Percentiles rank a stretch among this genome's conserved stretches.
phyloP scores from a whole-genome alignment of 2,797 vertebrate genomes.

The Oreonectes daqikongensis region DNA sequence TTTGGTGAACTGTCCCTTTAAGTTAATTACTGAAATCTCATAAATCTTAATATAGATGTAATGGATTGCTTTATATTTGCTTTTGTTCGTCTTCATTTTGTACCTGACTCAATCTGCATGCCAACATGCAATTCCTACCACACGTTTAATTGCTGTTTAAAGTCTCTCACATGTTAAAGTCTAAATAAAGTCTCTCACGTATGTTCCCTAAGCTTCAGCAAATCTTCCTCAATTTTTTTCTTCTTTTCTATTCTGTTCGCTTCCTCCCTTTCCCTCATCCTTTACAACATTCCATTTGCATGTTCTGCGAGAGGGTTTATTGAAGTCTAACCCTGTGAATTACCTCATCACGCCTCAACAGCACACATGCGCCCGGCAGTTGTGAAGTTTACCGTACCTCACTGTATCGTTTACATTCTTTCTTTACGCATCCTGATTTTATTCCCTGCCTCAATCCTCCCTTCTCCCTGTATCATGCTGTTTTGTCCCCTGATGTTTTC shows the following conservation, averaged over 20 bases:
- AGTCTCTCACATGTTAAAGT: neutral
- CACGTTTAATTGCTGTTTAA: neutral
- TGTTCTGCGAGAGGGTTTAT: conserved; percentile 66
- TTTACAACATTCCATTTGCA: conserved; percentile 57
- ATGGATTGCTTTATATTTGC: neutral
- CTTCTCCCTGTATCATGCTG: neutral
- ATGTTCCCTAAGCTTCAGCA: neutral
- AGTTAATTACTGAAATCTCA: no score
- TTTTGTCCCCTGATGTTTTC: conserved; percentile 14
- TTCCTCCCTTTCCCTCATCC: conserved; percentile 13
- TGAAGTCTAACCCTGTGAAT: conserved; percentile 73
- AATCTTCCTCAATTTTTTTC: neutral
- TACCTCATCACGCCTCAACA: conserved; percentile 37
- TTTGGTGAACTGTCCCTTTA: no score
- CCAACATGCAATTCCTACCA: neutral
- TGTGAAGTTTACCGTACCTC: conserved; percentile 66
- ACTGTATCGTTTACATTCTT: conserved; percentile 69
- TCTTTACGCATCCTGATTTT: conserved; percentile 67
- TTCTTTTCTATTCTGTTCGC: neutral
- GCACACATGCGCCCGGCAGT: conserved; percentile 1
- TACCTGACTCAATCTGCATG: neutral
- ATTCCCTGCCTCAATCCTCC: conserved; percentile 21
- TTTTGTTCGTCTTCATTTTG: neutral
- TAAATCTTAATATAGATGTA: no score
- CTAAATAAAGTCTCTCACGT: neutral